Conservation (phyloP, 2,113 vertebrate genomes). For the Ellobius talpinus region DNA sequence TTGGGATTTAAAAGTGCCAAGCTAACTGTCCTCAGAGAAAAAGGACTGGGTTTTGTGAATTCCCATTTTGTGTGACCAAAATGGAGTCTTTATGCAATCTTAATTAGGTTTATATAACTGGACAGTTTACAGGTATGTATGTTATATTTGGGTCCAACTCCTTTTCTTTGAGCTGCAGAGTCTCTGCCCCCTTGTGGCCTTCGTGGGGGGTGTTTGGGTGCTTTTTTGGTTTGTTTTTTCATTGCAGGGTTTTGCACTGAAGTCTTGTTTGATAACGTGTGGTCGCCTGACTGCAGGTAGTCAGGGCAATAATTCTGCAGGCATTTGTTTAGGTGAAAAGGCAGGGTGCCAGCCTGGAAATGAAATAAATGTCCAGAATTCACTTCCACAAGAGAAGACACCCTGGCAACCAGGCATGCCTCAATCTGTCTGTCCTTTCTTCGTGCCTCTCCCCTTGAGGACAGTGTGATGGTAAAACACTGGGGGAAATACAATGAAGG, state of each 20-base stretch:
- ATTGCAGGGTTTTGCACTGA: not conserved
- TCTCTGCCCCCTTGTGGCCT: slow-evolving; percentile 82
- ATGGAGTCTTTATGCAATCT: slow-evolving; percentile 56
- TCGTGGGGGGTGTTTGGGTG: not conserved
- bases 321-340: slow-evolving; percentile 56
- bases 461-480: not conserved
- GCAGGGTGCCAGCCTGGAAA: slow-evolving; percentile 69
- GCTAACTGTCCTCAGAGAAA: slow-evolving; percentile 44
- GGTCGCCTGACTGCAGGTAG: not conserved
- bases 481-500: slow-evolving; percentile 49
- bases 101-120: slow-evolving; percentile 67
- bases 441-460: not conserved
- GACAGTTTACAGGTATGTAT: slow-evolving; percentile 55
- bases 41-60: slow-evolving; percentile 60
- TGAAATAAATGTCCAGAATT: slow-evolving; percentile 76
- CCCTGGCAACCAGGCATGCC: slow-evolving; percentile 29
- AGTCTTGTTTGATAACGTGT: not conserved
- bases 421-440: not conserved
- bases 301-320: slow-evolving; percentile 65
- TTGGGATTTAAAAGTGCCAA: slow-evolving; percentile 50
- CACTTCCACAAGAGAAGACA: slow-evolving; percentile 56
- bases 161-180: slow-evolving; percentile 50
- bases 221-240: not conserved
- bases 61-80: slow-evolving; percentile 54
- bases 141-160: not conserved